A percentile compares a stretch with the other conserved stretches of the same genome.
Conservation (phyloP, 2,113 vertebrate genomes). For the Galemys pyrenaicus region DNA sequence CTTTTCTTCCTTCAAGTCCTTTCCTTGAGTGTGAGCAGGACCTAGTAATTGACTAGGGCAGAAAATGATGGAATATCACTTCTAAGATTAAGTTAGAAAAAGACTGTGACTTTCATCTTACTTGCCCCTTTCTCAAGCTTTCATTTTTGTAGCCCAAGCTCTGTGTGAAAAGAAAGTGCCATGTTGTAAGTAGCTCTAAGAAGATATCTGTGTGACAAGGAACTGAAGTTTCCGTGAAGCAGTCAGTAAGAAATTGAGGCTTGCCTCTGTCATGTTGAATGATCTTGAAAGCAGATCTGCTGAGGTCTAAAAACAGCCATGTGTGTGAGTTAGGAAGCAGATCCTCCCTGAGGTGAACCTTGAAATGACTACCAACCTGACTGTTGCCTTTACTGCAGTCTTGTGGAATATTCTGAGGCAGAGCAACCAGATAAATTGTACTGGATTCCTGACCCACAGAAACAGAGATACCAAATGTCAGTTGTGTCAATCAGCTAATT, state of each 20-base stretch:
- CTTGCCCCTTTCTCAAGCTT: neutral
- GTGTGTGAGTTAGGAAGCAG: neutral
- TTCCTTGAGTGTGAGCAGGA: neutral
- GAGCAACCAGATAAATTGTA: neutral
- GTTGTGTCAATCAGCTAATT: neutral
- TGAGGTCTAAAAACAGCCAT: neutral
- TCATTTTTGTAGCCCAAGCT: neutral
- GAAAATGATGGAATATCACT: neutral
- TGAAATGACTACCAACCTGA: neutral
- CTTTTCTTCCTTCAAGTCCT: too few relatives aligned
- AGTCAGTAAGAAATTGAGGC: neutral
- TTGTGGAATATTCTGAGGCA: neutral
- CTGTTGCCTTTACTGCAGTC: neutral
- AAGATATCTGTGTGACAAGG: neutral
- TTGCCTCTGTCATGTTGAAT: neutral
- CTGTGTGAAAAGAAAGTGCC: neutral
- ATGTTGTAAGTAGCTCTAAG: neutral
- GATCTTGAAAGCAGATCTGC: neutral
- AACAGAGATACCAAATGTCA: neutral
- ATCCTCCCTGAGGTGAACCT: neutral
- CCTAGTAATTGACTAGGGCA: neutral
- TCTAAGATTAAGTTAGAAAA: neutral
- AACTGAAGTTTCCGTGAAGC: neutral
- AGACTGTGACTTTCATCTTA: neutral
- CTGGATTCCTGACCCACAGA: neutral